Evolutionary conservation across 2,888 invertebrate genomes (phyloP).

Genomic region (Polietes domitor): DNA sequence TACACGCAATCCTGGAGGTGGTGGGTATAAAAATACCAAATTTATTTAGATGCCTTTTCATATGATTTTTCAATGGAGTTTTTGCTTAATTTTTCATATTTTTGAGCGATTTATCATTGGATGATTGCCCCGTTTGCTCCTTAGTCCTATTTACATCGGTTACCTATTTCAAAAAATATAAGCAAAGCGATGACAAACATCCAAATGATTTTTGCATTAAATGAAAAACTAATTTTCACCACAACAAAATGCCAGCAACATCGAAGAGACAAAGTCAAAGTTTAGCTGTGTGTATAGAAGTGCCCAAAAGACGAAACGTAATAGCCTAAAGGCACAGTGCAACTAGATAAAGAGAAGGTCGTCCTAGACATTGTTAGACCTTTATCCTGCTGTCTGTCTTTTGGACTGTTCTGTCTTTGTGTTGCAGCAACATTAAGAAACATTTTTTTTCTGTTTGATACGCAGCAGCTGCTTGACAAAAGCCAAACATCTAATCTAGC

Average conservation of each 20-base stretch:
- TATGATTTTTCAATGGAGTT: too few relatives aligned
- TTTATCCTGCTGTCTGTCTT: slow-evolving; percentile 39
- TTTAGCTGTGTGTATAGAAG: neutral
- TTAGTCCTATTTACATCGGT: too few relatives aligned
- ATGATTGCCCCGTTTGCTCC: too few relatives aligned
- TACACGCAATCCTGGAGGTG: too few relatives aligned
- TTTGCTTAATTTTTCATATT: too few relatives aligned
- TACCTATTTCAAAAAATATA: too few relatives aligned
- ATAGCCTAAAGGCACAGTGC: slow-evolving; percentile 51
- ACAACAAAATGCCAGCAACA: neutral
- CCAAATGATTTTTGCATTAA: too few relatives aligned
- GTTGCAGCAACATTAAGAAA: neutral
- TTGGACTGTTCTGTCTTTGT: neutral
- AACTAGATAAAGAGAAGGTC: slow-evolving; percentile 26
- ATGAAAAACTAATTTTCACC: too few relatives aligned
- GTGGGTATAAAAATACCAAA: too few relatives aligned
- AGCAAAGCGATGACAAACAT: too few relatives aligned
- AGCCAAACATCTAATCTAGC: slow-evolving; percentile 56
- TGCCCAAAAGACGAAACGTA: slow-evolving; percentile 9
- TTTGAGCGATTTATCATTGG: too few relatives aligned
- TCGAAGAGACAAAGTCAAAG: slow-evolving; percentile 13
- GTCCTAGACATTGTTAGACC: slow-evolving; percentile 59
- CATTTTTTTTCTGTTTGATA: slow-evolving; percentile 51
- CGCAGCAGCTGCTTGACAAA: slow-evolving; percentile 48
- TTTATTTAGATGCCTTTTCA: too few relatives aligned